Conservation (phyloP, 2,113 vertebrate genomes). For the Austrofundulus limnaeus region DNA sequence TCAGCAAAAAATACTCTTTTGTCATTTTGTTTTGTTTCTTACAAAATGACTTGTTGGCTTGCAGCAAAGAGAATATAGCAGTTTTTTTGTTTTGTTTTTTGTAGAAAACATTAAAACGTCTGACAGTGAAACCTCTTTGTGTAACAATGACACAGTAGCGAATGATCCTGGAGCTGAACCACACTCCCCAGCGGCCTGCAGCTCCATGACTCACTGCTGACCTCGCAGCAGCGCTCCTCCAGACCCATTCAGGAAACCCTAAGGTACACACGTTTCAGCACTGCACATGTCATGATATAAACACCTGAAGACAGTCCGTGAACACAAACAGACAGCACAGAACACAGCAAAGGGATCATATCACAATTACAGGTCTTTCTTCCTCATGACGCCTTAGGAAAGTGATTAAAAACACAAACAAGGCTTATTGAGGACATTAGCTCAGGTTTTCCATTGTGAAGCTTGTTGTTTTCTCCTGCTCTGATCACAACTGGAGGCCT, state of each 20-base stretch:
- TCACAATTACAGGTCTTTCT: slow-evolving; percentile 45
- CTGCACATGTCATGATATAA: slow-evolving; percentile 25
- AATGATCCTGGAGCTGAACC: slow-evolving; percentile 33
- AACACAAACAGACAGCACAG: slow-evolving; percentile 5
- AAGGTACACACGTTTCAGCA: slow-evolving; percentile 28
- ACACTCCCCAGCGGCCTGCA: slow-evolving; percentile 37
- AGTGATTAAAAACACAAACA: slow-evolving; percentile 57
- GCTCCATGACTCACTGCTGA: slow-evolving; percentile 61
- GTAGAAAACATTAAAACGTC: slow-evolving; percentile 37
- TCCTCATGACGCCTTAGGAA: slow-evolving; percentile 45
- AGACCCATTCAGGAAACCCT: slow-evolving; percentile 52
- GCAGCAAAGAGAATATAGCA: slow-evolving; percentile 12
- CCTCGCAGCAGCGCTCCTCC: slow-evolving; percentile 54
- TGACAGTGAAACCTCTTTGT: slow-evolving; percentile 56
- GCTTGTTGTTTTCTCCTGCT: slow-evolving; percentile 60
- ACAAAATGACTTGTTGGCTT: slow-evolving; percentile 31
- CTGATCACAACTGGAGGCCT: slow-evolving; percentile 77
- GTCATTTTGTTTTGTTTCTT: slow-evolving; percentile 37
- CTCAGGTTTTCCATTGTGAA: slow-evolving; percentile 72
- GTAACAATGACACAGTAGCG: slow-evolving; percentile 66
- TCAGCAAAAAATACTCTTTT: slow-evolving; percentile 53
- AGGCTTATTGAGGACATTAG: slow-evolving; percentile 59
- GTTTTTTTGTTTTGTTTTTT: too few species aligned
- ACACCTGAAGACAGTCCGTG: slow-evolving; percentile 37
- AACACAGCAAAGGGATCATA: slow-evolving; percentile 22